Base-by-base conservation (phyloP, 2,797 vertebrate species). In the Lepus oiostolus region DNA sequence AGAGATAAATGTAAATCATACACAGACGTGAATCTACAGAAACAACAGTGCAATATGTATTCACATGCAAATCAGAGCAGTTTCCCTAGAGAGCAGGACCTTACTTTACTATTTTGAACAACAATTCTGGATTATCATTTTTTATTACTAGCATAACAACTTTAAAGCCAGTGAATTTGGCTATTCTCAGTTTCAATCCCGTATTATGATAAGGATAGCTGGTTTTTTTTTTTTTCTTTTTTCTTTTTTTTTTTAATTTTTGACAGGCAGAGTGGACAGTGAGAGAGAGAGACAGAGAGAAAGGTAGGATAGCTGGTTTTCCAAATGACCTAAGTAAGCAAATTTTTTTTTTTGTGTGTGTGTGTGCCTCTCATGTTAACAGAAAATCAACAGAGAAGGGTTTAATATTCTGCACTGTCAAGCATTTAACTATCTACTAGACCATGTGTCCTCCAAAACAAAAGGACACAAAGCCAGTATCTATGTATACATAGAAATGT, bases 371-470 rank as follows among this genome's bases (percentile, higher is more conserved):
- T 85, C 82, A 63, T 13, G 21, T 38, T 92, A 81, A 70, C 30
- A 72, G 38, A 67, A 84, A 95, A 85, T 47, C 60, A 93, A 85
- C 47, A 83, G 67, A 71, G 58, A 42, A 91, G 54, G 10, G 19
- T 30, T 86, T 75, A 91, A 63, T 28, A 32, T 70, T 93, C 82
- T 81, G 63, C 79, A 62, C 6, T 91, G 32, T 14, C 14, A 63
- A 90, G 77, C 5, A 67, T 63, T 93, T 79, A 93, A 67, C 28
- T 72, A 42, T 35, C 35, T 84, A 74, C 9, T 47, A 87, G 83
- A 17, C 47, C 82, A 70, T 12, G 32, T 85, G 85, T 28, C n/a
- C 26, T 82, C 58, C 42, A 85, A 63, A 95, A 86, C 4, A 24
- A 75, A 1, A 26, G 22, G 52, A 82, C 5, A 82, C 42, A 77